Evolutionary conservation across 2,888 invertebrate genomes (phyloP).

Genomic region (Xanthia togata): DNA sequence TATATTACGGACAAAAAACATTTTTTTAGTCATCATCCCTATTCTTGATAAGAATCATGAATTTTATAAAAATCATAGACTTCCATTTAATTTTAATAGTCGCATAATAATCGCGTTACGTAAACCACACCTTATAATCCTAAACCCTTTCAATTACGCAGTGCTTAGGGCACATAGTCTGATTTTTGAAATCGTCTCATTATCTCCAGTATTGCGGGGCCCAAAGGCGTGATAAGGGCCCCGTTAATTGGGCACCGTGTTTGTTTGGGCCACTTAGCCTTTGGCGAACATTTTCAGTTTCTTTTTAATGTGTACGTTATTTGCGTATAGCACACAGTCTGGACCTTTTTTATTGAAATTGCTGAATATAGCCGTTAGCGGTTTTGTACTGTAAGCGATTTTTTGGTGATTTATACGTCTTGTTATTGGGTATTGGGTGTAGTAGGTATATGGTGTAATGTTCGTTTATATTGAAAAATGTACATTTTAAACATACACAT

Average conservation of each 20-base stretch:
- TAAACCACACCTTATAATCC: conserved; percentile 37
- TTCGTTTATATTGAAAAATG: background rate
- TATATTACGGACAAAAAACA: no score
- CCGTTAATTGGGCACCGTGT: conserved; percentile 59
- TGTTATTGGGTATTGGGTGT: background rate
- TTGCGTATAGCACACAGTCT: background rate
- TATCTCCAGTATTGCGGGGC: conserved; percentile 38
- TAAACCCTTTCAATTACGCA: conserved; percentile 35
- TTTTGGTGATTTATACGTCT: conserved; percentile 22
- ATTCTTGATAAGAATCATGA: no score
- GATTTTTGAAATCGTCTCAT: conserved; percentile 54
- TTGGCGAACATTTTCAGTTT: conserved; percentile 43
- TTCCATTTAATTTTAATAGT: background rate
- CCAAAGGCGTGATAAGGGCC: conserved; percentile 47
- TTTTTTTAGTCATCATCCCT: no score
- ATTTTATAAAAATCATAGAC: background rate
- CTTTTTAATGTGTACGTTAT: conserved; percentile 31
- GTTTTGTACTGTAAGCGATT: background rate
- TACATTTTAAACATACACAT: no score
- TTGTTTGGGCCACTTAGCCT: conserved; percentile 55
- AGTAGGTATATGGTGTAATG: background rate
- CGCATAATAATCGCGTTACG: background rate
- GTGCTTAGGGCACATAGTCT: conserved; percentile 38
- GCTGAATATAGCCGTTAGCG: conserved; percentile 6
- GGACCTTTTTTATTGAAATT: conserved; percentile 39